phyloP scores from a whole-genome alignment of 1,140 invertebrate species.

The Drosophila sturtevanti region DNA sequence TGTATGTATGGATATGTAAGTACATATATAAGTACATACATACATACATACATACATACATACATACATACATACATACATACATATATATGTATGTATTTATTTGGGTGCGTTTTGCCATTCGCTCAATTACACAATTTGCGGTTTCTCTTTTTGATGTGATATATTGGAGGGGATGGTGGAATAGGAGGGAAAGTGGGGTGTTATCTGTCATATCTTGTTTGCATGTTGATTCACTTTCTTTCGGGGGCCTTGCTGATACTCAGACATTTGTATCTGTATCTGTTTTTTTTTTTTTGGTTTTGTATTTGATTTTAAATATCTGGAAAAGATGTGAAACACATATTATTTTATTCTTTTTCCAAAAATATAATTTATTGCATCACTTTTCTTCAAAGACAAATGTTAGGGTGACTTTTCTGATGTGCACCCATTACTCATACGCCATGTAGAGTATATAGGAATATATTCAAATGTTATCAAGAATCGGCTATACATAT shows the following conservation, averaged over 20 bases:
- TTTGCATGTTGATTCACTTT: conserved; percentile 12
- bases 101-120: conserved; percentile 51
- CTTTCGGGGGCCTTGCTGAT: background rate
- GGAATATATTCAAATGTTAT: background rate
- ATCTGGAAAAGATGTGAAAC: background rate
- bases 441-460: background rate
- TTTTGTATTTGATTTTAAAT: background rate
- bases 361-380: conserved; percentile 4
- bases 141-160: conserved; percentile 43
- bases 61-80: too few relatives aligned
- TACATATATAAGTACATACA: too few relatives aligned
- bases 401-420: background rate
- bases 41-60: conserved; percentile 43
- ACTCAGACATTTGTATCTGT: background rate
- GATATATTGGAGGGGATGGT: too few relatives aligned
- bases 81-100: conserved; percentile 47
- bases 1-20: conserved; percentile 24
- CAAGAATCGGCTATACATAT: background rate
- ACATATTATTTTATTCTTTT: background rate
- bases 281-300: conserved; percentile 5
- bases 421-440: background rate
- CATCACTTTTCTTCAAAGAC: background rate
- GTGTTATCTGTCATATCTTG: conserved; percentile 9
- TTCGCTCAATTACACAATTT: conserved; percentile 59
- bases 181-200: background rate